phyloP scores from a whole-genome alignment of 2,113 vertebrate genomes.

The Cichladusa arquata region DNA sequence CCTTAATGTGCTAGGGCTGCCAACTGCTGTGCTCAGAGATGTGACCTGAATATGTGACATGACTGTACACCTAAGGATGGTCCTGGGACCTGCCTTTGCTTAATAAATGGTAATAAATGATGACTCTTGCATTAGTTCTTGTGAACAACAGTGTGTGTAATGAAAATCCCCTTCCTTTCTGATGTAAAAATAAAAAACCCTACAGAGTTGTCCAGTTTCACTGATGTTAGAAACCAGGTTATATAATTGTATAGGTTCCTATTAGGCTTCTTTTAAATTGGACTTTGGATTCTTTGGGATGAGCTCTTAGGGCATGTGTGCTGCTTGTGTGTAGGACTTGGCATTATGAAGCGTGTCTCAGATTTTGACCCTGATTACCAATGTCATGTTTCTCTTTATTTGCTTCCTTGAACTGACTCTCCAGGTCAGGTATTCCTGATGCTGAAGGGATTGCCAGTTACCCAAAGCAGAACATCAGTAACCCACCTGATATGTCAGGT shows the following conservation, averaged over 20 bases:
- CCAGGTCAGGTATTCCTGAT: constrained; percentile 74
- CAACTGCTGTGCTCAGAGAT: neutral
- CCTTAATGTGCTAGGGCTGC: neutral
- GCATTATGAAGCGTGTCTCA: neutral
- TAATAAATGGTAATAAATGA: neutral
- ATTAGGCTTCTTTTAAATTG: neutral
- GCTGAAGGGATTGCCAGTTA: constrained; percentile 71
- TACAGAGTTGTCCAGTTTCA: neutral
- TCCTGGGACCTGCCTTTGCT: neutral
- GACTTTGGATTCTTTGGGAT: neutral
- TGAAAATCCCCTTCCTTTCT: neutral
- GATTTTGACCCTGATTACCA: neutral
- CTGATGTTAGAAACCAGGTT: neutral
- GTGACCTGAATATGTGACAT: neutral
- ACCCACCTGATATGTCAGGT: constrained; percentile 96
- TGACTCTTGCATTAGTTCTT: rapidly evolving
- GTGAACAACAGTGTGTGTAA: rapidly evolving
- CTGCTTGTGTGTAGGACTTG: neutral
- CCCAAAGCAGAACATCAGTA: constrained; percentile 77
- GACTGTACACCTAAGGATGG: neutral
- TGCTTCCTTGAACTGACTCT: neutral
- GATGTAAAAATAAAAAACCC: neutral
- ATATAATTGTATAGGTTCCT: neutral
- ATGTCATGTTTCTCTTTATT: neutral
- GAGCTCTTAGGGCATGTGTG: neutral